Evolutionary conservation across 2,797 vertebrate species (phyloP), one percentile per base, ranked within the genome.

Genomic region (Leptoclinus maculatus): DNA sequence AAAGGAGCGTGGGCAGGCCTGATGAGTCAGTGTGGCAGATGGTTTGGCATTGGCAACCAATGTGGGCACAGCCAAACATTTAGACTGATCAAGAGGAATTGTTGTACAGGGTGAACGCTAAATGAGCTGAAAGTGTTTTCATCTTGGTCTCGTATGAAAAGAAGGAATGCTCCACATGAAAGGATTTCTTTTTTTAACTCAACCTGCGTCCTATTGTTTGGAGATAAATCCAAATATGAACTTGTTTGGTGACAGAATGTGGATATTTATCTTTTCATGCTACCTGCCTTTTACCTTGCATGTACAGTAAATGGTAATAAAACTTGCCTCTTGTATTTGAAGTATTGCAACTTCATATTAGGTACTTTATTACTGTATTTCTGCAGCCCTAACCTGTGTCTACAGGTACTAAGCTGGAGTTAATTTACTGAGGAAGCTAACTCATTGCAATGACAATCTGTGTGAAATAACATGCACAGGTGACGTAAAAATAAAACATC

Each of bases 21-120:
- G 64, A 85, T 93, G 91, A 93, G 83, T 94, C 93, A 93, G 74
- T 36, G 84, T 85, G 88, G 87, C 91, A 91, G 93, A 89, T 94
- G 88, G 91, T 90, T 91, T 76, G 89, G 86, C 84, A 82, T 12
- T 49, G 84, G 78, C 77, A 88, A 49, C 76, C 83, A 89, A 79
- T 77, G 86, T 89, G 82, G 85, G 87, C 77, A 74, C 71, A 78
- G 74, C 68, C 69, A 81, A 85, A 83, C 74, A 79, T 66, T 82
- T 41, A 49, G 57, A 67, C 58, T 71, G 71, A 89, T 86, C 54
- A 65, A 53, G 60, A 79, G 64, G 82, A 68, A 69, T 39, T 67
- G 75, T 65, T 71, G 64, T 47, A n/a, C 71, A 68, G 39, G 73
- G 45, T 73, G 66, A 64, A 66, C 64, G 77, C 67, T 69, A 23